Evolutionary conservation across 2,888 invertebrate genomes (phyloP), one percentile per base, ranked within the genome.

Genomic region (Sinhomidia bicolor): DNA sequence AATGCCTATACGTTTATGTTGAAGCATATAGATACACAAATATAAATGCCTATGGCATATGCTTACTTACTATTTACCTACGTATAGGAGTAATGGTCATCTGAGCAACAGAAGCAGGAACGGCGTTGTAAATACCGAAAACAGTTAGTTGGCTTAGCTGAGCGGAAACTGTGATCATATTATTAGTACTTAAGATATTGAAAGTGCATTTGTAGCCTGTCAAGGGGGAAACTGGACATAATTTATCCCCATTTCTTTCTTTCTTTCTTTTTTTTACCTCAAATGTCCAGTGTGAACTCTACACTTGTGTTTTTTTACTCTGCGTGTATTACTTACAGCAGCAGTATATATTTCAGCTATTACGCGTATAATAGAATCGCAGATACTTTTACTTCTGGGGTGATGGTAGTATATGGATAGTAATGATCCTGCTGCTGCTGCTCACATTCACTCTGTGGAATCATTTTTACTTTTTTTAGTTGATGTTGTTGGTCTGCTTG

Each of bases 141-240:
- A 54, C 54, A 68, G 85, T 86, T 71, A 80, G 80, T 68, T 80
- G 44, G 74, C 44, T 76, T 85, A 79, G 65, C 79, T 78, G 9
- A 78, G 81, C 74, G 80, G 79, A 87, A 81, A 57, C 74, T 44
- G 80, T 87, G 87, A 87, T 87, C 81, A 81, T 87, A 76, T 87
- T 87, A 87, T 81, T 87, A 87, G 87, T 87, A 87, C 87, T 87
- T 87, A 82, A 88, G 88, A 88, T 88, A 88, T 88, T 88, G 88
- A 68, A 88, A 88, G 82, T 88, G 82, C 82, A 88, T 88, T 88
- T 88, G 88, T 88, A 82, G 62, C 82, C 68, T 82, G 88, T 88
- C 88, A 88, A 76, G 62, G 88, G 87, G 87, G 87, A 87, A 65
- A 87, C 87, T 60, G 81, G 87, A 81, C 87, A 87, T 87, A 87